Conservation (phyloP, 2,113 vertebrate species). For the Apteryx owenii region DNA sequence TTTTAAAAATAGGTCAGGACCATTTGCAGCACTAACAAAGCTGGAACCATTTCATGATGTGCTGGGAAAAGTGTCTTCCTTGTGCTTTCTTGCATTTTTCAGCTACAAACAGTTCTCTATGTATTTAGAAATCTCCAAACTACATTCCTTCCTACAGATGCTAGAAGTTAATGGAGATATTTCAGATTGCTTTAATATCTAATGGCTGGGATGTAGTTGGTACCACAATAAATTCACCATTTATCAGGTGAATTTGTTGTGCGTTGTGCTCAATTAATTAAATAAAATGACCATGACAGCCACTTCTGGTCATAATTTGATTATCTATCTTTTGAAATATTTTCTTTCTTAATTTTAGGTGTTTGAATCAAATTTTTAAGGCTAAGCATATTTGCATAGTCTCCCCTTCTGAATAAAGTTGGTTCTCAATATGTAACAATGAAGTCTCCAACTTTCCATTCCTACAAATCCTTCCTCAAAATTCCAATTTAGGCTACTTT, state of each 20-base stretch:
- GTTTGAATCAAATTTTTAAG: neutral
- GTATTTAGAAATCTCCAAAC: neutral
- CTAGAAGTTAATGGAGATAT: neutral
- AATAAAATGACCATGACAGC: neutral
- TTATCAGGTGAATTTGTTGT: neutral
- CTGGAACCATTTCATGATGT: neutral
- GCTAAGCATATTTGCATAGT: neutral
- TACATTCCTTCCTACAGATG: neutral
- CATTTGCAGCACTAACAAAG: neutral
- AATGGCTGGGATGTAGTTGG: neutral
- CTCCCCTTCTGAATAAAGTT: neutral
- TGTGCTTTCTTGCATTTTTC: neutral
- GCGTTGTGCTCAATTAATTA: neutral
- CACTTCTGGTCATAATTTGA: neutral
- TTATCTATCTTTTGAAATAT: neutral
- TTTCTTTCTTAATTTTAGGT: neutral
- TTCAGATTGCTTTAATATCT: neutral
- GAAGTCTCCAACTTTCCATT: neutral
- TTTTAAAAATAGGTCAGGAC: constrained; percentile 52
- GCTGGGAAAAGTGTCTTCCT: neutral
- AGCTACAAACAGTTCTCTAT: neutral
- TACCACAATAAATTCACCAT: neutral
- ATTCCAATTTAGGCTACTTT: neutral
- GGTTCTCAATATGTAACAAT: neutral
- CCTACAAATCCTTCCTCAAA: neutral